Evolutionary conservation across 53 echinoderm and acorn worm genomes (phyloP), one percentile per base, ranked within the genome.

Genomic region (Echinometra lucunter): DNA sequence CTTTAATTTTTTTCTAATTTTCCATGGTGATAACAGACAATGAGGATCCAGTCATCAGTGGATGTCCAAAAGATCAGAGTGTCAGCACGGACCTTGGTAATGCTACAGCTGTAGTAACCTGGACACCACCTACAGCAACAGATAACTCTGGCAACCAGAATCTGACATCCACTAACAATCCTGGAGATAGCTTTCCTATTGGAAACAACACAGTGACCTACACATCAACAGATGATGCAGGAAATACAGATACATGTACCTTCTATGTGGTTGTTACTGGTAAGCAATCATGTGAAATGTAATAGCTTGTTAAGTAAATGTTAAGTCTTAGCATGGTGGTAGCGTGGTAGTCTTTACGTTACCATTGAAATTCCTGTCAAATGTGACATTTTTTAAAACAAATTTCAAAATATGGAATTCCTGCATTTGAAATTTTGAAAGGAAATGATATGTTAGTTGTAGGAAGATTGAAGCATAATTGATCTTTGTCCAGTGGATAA

Each of bases 121-220:
- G 96, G 96, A 91, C 88, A 53, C 69, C 63, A 45, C 96, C 96
- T 15, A 69, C 91, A 32, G 94, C 87, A 15, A 91, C 95, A 23
- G 96, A 96, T 93, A 96, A 96, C 63, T 85, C 94, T 88, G 95
- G 95, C 45, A 72, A 8, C 21, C 55, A 75, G 92, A 92, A 38
- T 2, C 25, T 92, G 75, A 92, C 92, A 58, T 78, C 92, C 3
- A 78, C 66, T 12, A 47, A 88, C 75, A 82, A 95, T 78, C 60
- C 47, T 6, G 96, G 92, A 37, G 66, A 70, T 11, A 47, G 57
- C 66, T 96, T 96, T 17, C 88, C 92, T 17, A 91, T 96, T 66
- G 95, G 95, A 45, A 7, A 19, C 28, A 95, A 16, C 6, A 27
- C n/a, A 42, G 96, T 96, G 21, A 72, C 19, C 40, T 96, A 96